A percentile compares a stretch with the other conserved stretches of the same genome.
Evolutionary conservation across 2,113 vertebrate genomes (phyloP).

Genomic region (Rhinolophus sinicus): DNA sequence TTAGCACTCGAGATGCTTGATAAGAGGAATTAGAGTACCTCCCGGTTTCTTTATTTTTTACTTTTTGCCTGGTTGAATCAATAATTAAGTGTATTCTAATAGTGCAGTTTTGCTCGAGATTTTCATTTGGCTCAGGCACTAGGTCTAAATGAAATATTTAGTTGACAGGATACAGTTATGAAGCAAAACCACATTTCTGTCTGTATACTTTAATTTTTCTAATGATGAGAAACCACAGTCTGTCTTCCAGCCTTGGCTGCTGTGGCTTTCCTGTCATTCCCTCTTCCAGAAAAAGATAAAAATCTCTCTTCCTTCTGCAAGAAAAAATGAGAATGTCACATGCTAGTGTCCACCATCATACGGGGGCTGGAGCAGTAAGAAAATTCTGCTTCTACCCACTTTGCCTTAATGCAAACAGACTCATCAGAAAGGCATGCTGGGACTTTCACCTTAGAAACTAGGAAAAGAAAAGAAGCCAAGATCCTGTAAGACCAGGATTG

Average conservation of each 20-base stretch:
- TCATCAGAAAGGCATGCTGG: not conserved
- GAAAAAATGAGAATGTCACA: conserved; percentile 82
- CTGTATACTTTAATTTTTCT: conserved; percentile 88
- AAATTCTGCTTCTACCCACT: not conserved
- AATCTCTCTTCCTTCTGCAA: conserved; percentile 71
- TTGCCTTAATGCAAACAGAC: not conserved
- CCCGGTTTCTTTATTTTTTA: conserved; percentile 75
- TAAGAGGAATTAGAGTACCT: conserved; percentile 72
- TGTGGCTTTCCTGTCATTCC: conserved; percentile 73
- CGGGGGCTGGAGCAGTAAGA: conserved; percentile 43
- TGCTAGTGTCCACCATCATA: conserved; percentile 25
- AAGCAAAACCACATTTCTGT: conserved; percentile 86
- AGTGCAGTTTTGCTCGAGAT: conserved; percentile 88
- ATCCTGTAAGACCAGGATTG: too few species aligned
- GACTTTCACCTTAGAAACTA: not conserved
- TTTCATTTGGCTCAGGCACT: conserved; percentile 88
- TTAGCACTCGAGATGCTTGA: conserved; percentile 74
- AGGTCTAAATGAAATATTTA: conserved; percentile 90
- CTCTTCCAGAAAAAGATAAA: conserved; percentile 82
- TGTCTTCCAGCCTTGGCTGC: conserved; percentile 73
- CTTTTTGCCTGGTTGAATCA: conserved; percentile 84
- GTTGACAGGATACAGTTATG: conserved; percentile 88
- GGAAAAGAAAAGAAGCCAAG: not conserved
- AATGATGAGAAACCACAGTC: conserved; percentile 86
- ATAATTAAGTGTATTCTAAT: conserved; percentile 89